Evolutionary conservation across 2,888 invertebrate genomes (phyloP), one percentile per base, ranked within the genome.

Genomic region (Nipponacmea schrenckii): DNA sequence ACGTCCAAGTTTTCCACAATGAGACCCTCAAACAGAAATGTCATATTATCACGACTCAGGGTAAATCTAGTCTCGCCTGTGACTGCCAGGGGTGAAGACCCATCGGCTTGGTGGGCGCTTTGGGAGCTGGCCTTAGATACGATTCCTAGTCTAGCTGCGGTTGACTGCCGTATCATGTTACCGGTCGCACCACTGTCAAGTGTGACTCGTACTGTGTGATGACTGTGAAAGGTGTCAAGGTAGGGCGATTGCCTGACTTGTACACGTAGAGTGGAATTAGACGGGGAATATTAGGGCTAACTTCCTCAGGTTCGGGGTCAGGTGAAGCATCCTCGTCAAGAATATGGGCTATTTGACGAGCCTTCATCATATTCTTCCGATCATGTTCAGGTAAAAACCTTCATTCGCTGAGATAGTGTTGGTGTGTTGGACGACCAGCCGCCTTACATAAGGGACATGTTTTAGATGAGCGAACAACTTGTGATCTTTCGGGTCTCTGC

Each of bases 371-470:
- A 62, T 71, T 74, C 20, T 48, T 26, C n/a, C 67, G 24, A 64
- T 76, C 77, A 24, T 48, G 20, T 44, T 71, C 63, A 5, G 79
- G 74, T 14, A 77, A 69, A 45, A 48, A 73, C n/a, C n/a, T n/a
- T n/a, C n/a, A n/a, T n/a, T n/a, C n/a, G n/a, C n/a, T n/a, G n/a
- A n/a, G n/a, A n/a, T n/a, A n/a, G n/a, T n/a, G n/a, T n/a, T n/a
- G n/a, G n/a, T n/a, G n/a, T n/a, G n/a, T n/a, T n/a, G n/a, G n/a
- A n/a, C n/a, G n/a, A n/a, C n/a, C n/a, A n/a, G n/a, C n/a, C n/a
- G n/a, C n/a, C n/a, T n/a, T n/a, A n/a, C n/a, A n/a, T n/a, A n/a
- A n/a, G n/a, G n/a, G n/a, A n/a, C n/a, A n/a, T n/a, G n/a, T n/a
- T n/a, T n/a, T n/a, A n/a, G n/a, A n/a, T n/a, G n/a, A n/a, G n/a